phyloP scores from a whole-genome alignment of 2,113 vertebrate species.

The Myrmophylax atrothorax region DNA sequence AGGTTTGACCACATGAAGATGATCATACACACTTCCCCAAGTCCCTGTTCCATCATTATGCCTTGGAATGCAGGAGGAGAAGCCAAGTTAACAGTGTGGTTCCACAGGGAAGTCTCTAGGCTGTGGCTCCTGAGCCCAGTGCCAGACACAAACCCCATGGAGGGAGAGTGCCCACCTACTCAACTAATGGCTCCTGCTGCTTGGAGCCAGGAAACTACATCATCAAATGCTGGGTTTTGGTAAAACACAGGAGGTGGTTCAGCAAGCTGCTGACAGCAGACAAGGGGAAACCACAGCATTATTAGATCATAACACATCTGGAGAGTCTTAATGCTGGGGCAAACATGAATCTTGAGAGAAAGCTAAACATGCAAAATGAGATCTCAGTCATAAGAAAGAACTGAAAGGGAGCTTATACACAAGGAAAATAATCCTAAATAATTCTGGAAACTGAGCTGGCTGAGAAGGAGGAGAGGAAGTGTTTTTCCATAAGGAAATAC shows the following conservation, averaged over 20 bases:
- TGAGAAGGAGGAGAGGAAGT: background rate
- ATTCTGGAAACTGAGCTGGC: background rate
- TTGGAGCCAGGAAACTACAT: background rate
- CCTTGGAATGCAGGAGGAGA: background rate
- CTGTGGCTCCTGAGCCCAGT: background rate
- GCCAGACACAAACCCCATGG: background rate
- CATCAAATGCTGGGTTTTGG: background rate
- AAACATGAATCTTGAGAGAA: slow-evolving; percentile 18
- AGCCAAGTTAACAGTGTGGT: background rate
- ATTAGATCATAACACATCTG: slow-evolving; percentile 40
- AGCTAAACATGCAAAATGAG: slow-evolving; percentile 28
- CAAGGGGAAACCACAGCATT: background rate
- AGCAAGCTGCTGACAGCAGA: slow-evolving; percentile 24
- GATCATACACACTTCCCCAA: background rate
- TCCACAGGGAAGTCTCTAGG: background rate
- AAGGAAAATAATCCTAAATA: slow-evolving; percentile 23
- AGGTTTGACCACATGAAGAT: background rate
- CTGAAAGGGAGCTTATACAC: background rate
- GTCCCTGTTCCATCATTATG: rapidly evolving
- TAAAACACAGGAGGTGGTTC: background rate
- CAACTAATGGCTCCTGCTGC: background rate
- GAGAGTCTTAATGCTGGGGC: slow-evolving; percentile 5
- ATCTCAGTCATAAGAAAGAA: background rate
- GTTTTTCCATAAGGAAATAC: slow-evolving; percentile 1
- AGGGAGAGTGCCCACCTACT: background rate